A percentile compares a stretch with the other conserved stretches of the same genome.
phyloP scores from a whole-genome alignment of 1,140 invertebrate species.

The Trichonephila clavipes region DNA sequence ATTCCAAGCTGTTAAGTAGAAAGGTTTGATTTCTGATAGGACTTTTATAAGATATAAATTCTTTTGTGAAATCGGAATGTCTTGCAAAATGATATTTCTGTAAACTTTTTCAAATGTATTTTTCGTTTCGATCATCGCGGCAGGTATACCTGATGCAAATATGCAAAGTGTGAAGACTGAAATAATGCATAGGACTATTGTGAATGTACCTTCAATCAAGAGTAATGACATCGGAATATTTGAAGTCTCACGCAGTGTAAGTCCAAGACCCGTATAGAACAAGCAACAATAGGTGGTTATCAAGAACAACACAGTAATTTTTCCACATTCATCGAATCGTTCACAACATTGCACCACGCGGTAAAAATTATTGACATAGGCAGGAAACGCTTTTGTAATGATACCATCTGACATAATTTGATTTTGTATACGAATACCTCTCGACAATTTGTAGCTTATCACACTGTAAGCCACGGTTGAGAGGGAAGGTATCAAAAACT shows the following conservation, averaged over 20 bases:
- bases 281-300: neutral
- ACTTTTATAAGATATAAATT: neutral
- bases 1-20: conserved; percentile 1
- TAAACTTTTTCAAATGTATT: neutral
- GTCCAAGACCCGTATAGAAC: neutral
- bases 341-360: neutral
- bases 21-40: neutral
- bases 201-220: neutral
- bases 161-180: neutral
- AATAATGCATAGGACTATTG: neutral
- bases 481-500: neutral
- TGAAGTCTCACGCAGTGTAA: neutral
- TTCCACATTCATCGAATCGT: neutral
- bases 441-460: neutral
- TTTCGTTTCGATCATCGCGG: neutral
- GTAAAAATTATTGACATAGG: neutral
- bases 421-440: neutral
- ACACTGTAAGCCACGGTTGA: neutral
- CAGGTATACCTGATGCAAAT: neutral
- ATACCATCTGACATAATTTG: neutral
- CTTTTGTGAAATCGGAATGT: neutral
- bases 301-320: neutral
- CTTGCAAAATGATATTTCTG: neutral
- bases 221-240: too few relatives aligned
- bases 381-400: neutral